A percentile compares a stretch with the other conserved stretches of the same genome.
Conservation (phyloP, 2,113 vertebrate species). For the Rynchops niger region DNA sequence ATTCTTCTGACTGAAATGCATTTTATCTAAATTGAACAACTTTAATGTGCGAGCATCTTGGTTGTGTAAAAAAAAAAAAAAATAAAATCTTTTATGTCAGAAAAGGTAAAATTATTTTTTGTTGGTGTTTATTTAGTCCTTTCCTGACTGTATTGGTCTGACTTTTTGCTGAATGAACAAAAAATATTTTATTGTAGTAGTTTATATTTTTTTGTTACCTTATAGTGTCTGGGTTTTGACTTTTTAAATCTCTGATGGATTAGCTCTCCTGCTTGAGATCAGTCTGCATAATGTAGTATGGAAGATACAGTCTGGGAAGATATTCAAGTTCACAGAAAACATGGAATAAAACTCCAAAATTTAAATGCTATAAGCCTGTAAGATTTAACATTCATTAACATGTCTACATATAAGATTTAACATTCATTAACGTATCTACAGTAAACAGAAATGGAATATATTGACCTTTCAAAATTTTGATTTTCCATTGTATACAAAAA, state of each 20-base stretch:
- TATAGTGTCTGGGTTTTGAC: not conserved
- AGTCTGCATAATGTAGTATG: accelerated
- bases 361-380: not conserved
- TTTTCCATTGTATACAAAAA: not conserved
- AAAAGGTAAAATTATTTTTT: not conserved
- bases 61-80: not conserved
- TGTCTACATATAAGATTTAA: not conserved
- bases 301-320: not conserved
- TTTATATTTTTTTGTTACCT: not conserved
- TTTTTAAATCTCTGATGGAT: not conserved
- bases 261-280: not conserved
- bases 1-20: not conserved
- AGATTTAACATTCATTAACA: not conserved
- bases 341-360: not conserved
- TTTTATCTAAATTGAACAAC: not conserved
- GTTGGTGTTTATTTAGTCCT: not conserved
- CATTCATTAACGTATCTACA: not conserved
- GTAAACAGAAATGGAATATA: not conserved
- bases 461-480: not conserved
- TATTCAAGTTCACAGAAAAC: not conserved
- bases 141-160: not conserved
- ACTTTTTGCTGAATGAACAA: not conserved
- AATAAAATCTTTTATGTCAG: not conserved
- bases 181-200: not conserved
- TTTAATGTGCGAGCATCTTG: accelerated